phyloP scores from a whole-genome alignment of 2,888 invertebrate genomes.

The Cryptops parisi region DNA sequence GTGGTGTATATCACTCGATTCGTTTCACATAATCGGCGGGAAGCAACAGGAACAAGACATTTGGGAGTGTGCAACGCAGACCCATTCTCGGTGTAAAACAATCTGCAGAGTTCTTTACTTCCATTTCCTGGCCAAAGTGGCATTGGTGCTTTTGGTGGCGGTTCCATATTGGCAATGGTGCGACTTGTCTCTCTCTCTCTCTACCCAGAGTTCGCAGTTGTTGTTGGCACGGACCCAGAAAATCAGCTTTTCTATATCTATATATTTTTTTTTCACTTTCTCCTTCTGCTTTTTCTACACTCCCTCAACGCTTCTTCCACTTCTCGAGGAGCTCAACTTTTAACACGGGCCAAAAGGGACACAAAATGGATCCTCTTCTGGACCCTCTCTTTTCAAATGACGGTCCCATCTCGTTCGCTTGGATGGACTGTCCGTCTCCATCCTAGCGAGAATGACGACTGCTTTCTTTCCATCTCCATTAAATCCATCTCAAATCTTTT shows the following conservation, averaged over 20 bases:
- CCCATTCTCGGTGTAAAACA: too few relatives aligned
- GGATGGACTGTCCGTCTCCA: neutral
- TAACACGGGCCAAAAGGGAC: neutral
- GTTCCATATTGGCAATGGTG: too few relatives aligned
- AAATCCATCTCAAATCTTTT: neutral
- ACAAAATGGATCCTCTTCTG: neutral
- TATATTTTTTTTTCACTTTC: neutral
- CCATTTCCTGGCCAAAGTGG: too few relatives aligned
- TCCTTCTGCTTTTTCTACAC: neutral
- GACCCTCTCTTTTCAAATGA: neutral
- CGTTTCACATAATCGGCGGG: too few relatives aligned
- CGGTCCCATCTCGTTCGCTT: neutral
- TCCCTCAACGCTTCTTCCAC: neutral
- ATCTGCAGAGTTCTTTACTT: too few relatives aligned
- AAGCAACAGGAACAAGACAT: too few relatives aligned
- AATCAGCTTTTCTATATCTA: neutral
- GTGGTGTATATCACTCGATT: too few relatives aligned
- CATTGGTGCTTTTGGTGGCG: too few relatives aligned
- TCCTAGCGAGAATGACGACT: neutral
- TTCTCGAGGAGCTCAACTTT: neutral
- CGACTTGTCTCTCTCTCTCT: neutral
- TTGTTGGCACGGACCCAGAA: neutral
- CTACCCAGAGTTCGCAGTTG: neutral
- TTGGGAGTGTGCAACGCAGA: too few relatives aligned
- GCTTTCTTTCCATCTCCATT: neutral